Evolutionary conservation across 2,888 invertebrate genomes (phyloP).

Genomic region (Enoplolaimus lenunculus): DNA sequence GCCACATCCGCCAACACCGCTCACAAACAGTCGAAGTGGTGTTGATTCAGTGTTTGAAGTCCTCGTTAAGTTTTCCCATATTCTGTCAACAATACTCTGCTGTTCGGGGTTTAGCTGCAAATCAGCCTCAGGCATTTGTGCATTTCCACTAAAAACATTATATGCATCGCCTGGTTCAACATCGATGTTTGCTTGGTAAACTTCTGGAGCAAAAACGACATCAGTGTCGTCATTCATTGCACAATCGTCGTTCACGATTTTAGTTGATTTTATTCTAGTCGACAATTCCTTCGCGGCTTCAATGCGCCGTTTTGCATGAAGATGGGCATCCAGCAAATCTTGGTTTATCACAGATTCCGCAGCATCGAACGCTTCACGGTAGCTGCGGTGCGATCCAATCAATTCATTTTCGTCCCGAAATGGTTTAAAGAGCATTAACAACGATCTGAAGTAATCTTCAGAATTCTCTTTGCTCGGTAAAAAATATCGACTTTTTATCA

Average conservation of each 20-base stretch:
- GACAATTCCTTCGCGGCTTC: neutral
- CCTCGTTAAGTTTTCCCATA: neutral
- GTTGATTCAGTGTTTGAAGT: neutral
- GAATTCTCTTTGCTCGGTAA: too few species aligned
- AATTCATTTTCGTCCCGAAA: neutral
- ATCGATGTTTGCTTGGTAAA: neutral
- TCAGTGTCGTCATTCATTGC: neutral
- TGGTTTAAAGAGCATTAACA: slow-evolving; percentile 12
- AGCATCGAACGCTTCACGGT: slow-evolving; percentile 2
- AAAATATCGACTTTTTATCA: too few species aligned
- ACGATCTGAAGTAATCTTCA: slow-evolving; percentile 10
- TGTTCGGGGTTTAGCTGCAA: too few species aligned
- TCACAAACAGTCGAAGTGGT: slow-evolving; percentile 17
- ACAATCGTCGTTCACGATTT: neutral
- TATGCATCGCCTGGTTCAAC: neutral
- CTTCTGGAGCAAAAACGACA: neutral
- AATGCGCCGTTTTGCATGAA: neutral
- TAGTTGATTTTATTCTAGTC: too few species aligned
- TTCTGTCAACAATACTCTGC: too few species aligned
- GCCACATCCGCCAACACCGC: slow-evolving; percentile 26
- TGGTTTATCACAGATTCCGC: too few species aligned
- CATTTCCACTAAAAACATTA: neutral
- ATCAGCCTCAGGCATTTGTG: neutral
- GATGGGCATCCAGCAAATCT: neutral
- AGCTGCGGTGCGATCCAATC: neutral